Evolutionary conservation across 2,113 vertebrate genomes (phyloP), one percentile per base, ranked within the genome.

Genomic region (Etheostoma cragini): DNA sequence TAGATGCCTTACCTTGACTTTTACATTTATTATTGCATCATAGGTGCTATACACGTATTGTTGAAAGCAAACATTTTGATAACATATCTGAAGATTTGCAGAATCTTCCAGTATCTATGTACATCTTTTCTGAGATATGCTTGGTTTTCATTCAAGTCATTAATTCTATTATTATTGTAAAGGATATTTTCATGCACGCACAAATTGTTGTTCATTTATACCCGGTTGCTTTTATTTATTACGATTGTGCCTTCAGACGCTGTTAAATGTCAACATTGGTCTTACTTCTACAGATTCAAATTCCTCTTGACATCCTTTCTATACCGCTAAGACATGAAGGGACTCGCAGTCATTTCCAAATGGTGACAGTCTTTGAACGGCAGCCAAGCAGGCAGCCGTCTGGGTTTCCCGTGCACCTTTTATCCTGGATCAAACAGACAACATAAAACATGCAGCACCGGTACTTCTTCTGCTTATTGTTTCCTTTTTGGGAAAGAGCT

Each of bases 321-420:
- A 73, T 80, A 71, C 77, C 21, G 83, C 91, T 30, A 38, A 87
- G 76, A 88, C 81, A 90, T 90, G 82, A 88, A 87, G 86, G 80
- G 86, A 90, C 82, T 90, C 90, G 82, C 74, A 84, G 87, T 70
- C 8, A 38, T 52, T 52, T 77, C 80, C 74, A 69, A 71, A 68
- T 56, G 6, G 77, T 38, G 56, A 80, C 86, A 54, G 70, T 24
- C 30, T 80, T 78, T 89, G 88, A 76, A 88, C 69, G 21, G 52
- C 56, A 84, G 82, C 88, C 87, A 82, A 72, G 88, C 12, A 88
- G 87, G 68, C 81, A 84, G 81, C 76, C 64, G 61, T 30, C 79
- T 82, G 76, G 84, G 73, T 82, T 88, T 76, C 80, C 88, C 13
- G 10, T 6, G 63, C 35, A 2, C 74, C 84, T 90, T 90, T 88